Evolutionary conservation across 2,888 invertebrate genomes (phyloP), one percentile per base, ranked within the genome.

Genomic region (Labia minor): DNA sequence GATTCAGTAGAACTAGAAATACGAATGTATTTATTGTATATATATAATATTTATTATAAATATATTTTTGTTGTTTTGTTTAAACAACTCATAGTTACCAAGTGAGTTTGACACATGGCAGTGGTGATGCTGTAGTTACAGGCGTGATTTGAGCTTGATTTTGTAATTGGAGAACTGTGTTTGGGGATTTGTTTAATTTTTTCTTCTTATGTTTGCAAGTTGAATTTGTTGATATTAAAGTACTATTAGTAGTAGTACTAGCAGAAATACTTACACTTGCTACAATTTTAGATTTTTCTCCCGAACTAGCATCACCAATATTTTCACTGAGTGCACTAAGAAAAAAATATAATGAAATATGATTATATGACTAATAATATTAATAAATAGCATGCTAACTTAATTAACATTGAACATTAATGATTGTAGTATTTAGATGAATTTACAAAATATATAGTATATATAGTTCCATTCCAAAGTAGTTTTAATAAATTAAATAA

Each of bases 171-270:
- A 63, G 18, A 67, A 66, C 18, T 21, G 68, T 37, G 69, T 68
- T 64, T 1, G 21, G 21, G 14, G 67, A 61, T 10, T 75, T 72
- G 71, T 82, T 78, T 63, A 77, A 74, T 72, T 84, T 85, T 74
- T 84, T 85, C 75, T 85, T 85, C 76, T 85, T 86, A 71, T 80
- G 75, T 61, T 84, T 83, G 73, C 85, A 83, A 18, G 19, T n/a
- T 33, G 63, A 26, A 26, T 26, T 67, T 49, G 61, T 16, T 16
- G 37, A n/a, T 16, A 49, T 62, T 62, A 19, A 14, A n/a, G 62
- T 2, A 14, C 8, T 19, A 21, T 62, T 19, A 21, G 8, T 10
- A 3, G 62, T 8, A 11, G 19, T 18, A 21, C 3, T 8, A n/a
- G 21, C 14, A 49, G 49, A 49, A n/a, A 6, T 8, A 26, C 3